These are phyloP conservation scores for Octonoba sinensis DNA, from an alignment of 2,888 invertebrate genomes.

Conservation along the genomic window DNA sequence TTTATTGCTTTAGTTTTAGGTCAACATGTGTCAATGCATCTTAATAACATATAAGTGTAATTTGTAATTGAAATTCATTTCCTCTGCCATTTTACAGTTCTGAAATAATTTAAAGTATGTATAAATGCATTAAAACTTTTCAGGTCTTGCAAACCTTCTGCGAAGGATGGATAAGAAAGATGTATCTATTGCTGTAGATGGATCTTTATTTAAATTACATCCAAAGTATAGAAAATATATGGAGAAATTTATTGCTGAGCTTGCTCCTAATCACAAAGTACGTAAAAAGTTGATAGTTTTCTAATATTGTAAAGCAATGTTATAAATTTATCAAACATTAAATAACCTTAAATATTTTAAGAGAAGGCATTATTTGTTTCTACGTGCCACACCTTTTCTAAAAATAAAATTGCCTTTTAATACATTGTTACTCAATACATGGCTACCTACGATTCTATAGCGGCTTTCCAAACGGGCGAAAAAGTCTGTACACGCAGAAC, in stretches of 20 bases:
- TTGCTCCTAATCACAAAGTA: constrained; percentile 78
- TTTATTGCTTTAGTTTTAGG: neutral
- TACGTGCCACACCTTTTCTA: too few species aligned
- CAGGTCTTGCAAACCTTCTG: constrained; percentile 79
- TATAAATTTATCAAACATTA: too few species aligned
- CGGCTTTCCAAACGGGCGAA: too few species aligned
- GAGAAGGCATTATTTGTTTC: too few species aligned
- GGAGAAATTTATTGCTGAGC: constrained; percentile 76
- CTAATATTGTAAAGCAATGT: too few species aligned
- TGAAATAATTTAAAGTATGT: too few species aligned
- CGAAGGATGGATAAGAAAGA: constrained; percentile 77
- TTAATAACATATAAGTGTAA: neutral
- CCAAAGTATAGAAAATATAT: constrained; percentile 79
- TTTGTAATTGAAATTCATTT: neutral
- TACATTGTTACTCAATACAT: too few species aligned
- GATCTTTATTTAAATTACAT: constrained; percentile 83
- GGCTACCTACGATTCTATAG: too few species aligned
- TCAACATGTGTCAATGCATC: neutral
- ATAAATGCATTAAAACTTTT: constrained; percentile 31
- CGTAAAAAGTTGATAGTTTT: neutral
- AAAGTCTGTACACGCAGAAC: too few species aligned
- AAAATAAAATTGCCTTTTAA: too few species aligned
- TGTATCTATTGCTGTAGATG: constrained; percentile 82
- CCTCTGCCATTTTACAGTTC: neutral
- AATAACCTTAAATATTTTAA: too few species aligned